These are phyloP conservation scores for Lytechinus pictus DNA, from an alignment of 35 echinoderm and acorn worm species.

Conservation along the genomic window DNA sequence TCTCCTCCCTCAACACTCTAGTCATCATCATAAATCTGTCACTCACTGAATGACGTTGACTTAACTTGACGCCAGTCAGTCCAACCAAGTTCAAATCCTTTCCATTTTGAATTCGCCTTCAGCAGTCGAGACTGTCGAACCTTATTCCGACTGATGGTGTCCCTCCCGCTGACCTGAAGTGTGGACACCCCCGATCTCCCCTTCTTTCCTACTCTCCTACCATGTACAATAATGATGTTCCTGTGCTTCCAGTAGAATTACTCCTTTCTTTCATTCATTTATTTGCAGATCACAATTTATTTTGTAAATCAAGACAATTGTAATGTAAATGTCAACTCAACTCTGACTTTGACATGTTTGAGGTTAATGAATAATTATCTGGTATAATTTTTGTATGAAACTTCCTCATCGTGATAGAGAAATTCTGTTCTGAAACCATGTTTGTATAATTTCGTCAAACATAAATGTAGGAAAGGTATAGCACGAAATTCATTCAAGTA, in stretches of 20 bases:
- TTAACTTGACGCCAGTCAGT: conserved; percentile 17
- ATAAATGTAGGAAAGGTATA: no score
- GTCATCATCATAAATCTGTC: conserved; percentile 18
- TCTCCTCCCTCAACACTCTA: background rate
- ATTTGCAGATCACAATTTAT: background rate
- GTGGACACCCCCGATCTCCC: background rate
- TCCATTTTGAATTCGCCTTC: background rate
- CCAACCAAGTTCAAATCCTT: conserved; percentile 26
- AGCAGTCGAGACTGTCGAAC: background rate
- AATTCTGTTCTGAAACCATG: no score
- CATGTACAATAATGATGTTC: background rate
- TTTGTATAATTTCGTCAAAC: no score
- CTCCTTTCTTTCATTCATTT: background rate
- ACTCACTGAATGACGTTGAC: conserved; percentile 31
- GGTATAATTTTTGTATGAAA: background rate
- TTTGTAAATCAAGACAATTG: no score
- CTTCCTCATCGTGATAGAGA: no score
- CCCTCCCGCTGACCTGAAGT: background rate
- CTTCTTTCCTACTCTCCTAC: background rate
- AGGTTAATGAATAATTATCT: background rate
- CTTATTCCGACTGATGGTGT: background rate
- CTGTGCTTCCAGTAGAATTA: background rate
- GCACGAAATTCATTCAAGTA: no score
- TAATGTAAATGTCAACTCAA: background rate
- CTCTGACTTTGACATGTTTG: background rate